Evolutionary conservation across 2,113 vertebrate genomes (phyloP).

Genomic region (Mus spicilegus): DNA sequence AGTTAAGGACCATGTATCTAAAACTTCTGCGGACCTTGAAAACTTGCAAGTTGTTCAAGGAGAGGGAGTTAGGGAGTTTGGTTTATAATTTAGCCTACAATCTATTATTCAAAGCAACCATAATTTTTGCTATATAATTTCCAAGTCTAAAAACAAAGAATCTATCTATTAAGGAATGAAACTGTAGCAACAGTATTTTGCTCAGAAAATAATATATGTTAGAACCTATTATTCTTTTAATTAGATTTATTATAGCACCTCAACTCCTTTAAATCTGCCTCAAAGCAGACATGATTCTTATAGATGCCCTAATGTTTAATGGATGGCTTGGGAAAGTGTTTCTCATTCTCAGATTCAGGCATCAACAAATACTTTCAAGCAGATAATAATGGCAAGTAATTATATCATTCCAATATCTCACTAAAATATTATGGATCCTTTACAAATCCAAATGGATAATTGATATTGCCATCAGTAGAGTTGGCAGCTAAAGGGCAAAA

Average conservation of each 20-base stretch:
- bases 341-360: background rate
- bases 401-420: constrained; percentile 7
- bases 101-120: constrained; percentile 6
- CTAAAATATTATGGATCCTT: background rate
- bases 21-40: background rate
- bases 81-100: background rate
- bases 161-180: constrained; percentile 20
- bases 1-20: background rate
- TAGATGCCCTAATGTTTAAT: background rate
- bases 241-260: background rate
- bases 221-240: constrained; percentile 17
- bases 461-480: background rate
- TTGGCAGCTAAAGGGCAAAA: constrained; percentile 25
- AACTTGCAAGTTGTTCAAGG: background rate
- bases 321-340: background rate
- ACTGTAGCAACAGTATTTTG: constrained; percentile 3
- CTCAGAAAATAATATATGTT: background rate
- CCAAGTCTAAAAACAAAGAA: background rate
- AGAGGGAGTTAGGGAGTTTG: background rate
- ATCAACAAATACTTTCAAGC: constrained; percentile 13
- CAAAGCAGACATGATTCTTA: constrained; percentile 23
- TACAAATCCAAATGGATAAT: background rate
- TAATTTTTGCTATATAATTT: constrained; percentile 26
- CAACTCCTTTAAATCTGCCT: background rate
- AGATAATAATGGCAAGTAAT: constrained; percentile 28